phyloP scores from a whole-genome alignment of 2,888 invertebrate species.

The Nomada flava region DNA sequence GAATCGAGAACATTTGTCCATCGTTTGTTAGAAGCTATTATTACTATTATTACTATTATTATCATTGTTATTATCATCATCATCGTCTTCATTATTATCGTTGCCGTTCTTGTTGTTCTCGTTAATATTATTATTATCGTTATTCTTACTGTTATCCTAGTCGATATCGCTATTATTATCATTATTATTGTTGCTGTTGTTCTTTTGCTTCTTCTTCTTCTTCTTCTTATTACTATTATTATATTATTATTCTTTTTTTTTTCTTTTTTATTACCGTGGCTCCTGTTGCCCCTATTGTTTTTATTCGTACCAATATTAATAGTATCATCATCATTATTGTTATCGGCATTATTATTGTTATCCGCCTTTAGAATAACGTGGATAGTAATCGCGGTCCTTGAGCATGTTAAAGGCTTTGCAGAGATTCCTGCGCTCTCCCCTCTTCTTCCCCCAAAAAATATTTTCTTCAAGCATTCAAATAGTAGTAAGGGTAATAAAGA shows the following conservation, averaged over 20 bases:
- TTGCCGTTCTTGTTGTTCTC: constrained; percentile 22
- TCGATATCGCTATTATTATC: constrained; percentile 27
- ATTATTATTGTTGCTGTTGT: constrained; percentile 44
- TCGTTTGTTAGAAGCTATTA: constrained; percentile 49
- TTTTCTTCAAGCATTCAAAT: background rate
- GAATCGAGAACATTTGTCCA: constrained; percentile 45
- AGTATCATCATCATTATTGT: background rate
- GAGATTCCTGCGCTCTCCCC: constrained; percentile 60
- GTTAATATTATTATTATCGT: constrained; percentile 37
- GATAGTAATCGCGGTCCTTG: constrained; percentile 71
- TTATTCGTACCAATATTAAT: background rate
- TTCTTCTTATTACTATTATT: constrained; percentile 1
- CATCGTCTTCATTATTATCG: constrained; percentile 32
- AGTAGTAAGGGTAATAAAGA: background rate
- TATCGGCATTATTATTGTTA: constrained; percentile 20
- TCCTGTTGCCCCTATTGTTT: background rate
- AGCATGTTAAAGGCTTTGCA: constrained; percentile 80
- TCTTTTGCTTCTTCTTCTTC: constrained; percentile 55
- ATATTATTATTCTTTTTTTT: background rate
- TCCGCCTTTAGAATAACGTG: constrained; percentile 3
- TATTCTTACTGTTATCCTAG: constrained; percentile 47
- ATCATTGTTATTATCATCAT: constrained; percentile 49
- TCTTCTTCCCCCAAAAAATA: constrained; percentile 47
- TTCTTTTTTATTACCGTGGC: background rate
- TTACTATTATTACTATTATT: constrained; percentile 46